Conservation (phyloP, 2,797 vertebrate genomes). For the Setipinna tenuifilis region DNA sequence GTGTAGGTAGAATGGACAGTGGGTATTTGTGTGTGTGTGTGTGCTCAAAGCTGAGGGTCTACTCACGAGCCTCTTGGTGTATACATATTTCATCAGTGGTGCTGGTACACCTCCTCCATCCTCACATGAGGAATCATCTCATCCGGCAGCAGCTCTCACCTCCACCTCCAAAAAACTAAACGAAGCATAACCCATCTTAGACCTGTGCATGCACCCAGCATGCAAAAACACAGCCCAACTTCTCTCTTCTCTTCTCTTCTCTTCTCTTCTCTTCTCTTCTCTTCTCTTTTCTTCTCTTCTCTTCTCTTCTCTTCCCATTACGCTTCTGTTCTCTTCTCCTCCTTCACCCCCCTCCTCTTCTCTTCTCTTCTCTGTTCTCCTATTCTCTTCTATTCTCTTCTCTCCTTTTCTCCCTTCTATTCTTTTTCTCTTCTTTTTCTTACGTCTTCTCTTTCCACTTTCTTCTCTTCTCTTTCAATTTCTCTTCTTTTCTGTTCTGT, state of each 20-base stretch:
- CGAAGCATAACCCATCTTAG: neutral
- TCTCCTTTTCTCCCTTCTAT: too few species aligned
- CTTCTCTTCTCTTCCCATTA: too few species aligned
- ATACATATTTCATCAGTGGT: neutral
- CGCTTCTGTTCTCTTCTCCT: too few species aligned
- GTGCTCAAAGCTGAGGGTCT: neutral
- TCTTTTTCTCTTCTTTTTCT: slow-evolving; percentile 22
- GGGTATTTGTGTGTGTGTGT: neutral
- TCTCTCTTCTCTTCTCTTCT: too few species aligned
- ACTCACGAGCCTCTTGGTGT: neutral
- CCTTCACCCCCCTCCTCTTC: too few species aligned
- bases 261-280: slow-evolving; percentile 2
- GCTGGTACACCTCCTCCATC: neutral
- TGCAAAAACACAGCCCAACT: neutral
- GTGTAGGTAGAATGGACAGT: too few species aligned
- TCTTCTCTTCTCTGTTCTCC: too few species aligned
- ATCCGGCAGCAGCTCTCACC: neutral
- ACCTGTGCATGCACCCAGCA: neutral
- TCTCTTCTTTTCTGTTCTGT: too few species aligned
- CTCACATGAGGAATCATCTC: slow-evolving; percentile 4
- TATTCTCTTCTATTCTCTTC: too few species aligned
- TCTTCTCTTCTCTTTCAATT: too few species aligned
- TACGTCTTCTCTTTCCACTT: slow-evolving; percentile 40
- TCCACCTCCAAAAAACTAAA: neutral
- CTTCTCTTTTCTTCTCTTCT: slow-evolving; percentile 44